Conservation (phyloP, 2,888 invertebrate species). For the Adelphocoris suturalis region DNA sequence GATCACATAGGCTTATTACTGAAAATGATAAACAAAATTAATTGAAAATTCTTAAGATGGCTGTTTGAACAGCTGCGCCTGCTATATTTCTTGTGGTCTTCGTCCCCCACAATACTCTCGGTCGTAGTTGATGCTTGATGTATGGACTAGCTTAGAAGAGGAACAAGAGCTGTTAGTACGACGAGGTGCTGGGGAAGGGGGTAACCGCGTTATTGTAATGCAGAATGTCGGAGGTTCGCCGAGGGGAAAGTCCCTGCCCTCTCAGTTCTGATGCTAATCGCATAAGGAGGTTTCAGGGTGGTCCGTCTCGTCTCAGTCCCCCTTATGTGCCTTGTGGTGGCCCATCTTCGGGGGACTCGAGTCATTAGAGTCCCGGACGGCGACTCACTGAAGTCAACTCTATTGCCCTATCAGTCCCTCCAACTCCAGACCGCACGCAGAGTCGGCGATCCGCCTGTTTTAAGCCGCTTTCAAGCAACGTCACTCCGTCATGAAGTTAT, state of each 20-base stretch:
- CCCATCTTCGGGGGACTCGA: not conserved
- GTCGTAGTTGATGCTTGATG: no score
- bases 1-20: no score
- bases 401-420: slow-evolving; percentile 5
- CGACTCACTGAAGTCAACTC: not conserved
- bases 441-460: not conserved
- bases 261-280: slow-evolving; percentile 9
- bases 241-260: not conserved
- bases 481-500: not conserved
- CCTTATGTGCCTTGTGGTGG: not conserved
- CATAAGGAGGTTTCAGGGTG: slow-evolving; percentile 28
- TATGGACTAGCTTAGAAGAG: no score
- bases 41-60: no score
- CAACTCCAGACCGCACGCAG: not conserved
- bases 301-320: slow-evolving; percentile 16
- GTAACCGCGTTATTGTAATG: slow-evolving; percentile 12
- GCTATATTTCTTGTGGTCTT: no score
- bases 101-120: no score
- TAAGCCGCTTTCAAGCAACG: not conserved
- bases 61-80: no score
- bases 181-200: not conserved
- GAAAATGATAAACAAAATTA: no score
- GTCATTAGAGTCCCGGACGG: not conserved
- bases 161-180: no score
- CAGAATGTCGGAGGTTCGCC: slow-evolving; percentile 1